Base-by-base conservation (phyloP, 2,888 invertebrate species). In the Caenorhabditis sp. region DNA sequence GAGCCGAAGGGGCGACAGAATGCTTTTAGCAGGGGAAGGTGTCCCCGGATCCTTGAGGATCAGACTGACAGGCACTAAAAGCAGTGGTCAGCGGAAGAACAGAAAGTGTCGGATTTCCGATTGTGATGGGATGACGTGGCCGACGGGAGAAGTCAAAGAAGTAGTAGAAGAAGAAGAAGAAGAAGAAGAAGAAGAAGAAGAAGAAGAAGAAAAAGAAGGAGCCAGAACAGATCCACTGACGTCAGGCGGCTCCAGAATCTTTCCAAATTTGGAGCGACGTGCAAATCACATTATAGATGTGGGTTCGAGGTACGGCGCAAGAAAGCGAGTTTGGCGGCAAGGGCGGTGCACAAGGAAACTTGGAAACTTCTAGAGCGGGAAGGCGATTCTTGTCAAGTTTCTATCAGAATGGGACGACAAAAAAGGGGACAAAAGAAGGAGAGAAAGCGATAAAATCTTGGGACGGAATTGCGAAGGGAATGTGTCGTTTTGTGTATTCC, bases 391-490 rank as follows among this genome's bases (percentile, higher is more conserved):
- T 56, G 56, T 39, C 55, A 55, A 55, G 39, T 55, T 55, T 56
- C 58, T 32, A 58, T 43, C 43, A 43, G 56, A 26, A 24, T n/a
- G 43, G 43, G 43, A 56, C 24, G 24, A 46, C 22, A 46, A 24
- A 35, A 46, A 46, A 41, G 41, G 56, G 59, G 46, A 59, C 46
- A 48, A 32, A 27, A 15, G 50, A 30, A 50, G 26, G 3, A 5
- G 39, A 46, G 41, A 62, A 62, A 65, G 53, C 63, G 63, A 65
- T 65, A 55, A 65, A 53, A 55, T 55, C 62, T 63, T 35, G 24
- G 17, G n/a, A 43, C 50, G 39, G 46, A 27, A 50, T 20, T 24
- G 20, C 27, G 41, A 15, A 7, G 45, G 32, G 48, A 39, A 13
- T 39, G 41, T 41, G 26, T 46, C 46, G 43, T 50, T 53, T 53